Conservation (phyloP, 2,888 invertebrate genomes). For the Aproaerema taeniolella region DNA sequence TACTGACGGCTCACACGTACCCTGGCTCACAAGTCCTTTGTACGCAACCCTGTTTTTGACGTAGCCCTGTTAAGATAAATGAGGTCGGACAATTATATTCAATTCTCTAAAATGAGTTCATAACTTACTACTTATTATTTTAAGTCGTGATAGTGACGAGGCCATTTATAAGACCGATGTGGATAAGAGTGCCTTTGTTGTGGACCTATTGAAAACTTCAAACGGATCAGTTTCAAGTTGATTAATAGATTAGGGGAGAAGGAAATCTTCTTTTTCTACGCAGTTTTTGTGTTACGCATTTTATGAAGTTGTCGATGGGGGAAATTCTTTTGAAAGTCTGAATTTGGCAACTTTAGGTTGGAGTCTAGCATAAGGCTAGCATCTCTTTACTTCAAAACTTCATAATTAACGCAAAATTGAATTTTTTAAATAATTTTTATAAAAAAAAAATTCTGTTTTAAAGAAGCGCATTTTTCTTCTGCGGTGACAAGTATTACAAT, state of each 20-base stretch:
- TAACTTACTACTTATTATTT: slow-evolving; percentile 34
- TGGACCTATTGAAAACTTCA: slow-evolving; percentile 6
- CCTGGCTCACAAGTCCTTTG: slow-evolving; percentile 42
- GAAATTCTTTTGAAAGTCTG: too few species aligned
- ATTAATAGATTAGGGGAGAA: slow-evolving; percentile 3
- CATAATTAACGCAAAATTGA: too few species aligned
- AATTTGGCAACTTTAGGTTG: too few species aligned
- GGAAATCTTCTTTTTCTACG: neutral
- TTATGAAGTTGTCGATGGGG: too few species aligned
- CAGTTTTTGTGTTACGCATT: too few species aligned
- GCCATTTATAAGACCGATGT: slow-evolving; percentile 20
- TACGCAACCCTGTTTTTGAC: slow-evolving; percentile 53
- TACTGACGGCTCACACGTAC: slow-evolving; percentile 54
- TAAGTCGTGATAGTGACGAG: slow-evolving; percentile 11
- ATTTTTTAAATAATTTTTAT: too few species aligned
- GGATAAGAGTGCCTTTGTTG: slow-evolving; percentile 20
- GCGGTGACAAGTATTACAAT: too few species aligned
- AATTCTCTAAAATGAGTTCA: slow-evolving; percentile 35
- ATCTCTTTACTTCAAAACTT: too few species aligned
- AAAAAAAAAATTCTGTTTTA: too few species aligned
- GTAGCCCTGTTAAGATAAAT: slow-evolving; percentile 59
- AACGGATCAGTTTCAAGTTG: slow-evolving; percentile 11
- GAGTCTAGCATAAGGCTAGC: too few species aligned
- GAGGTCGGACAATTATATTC: slow-evolving; percentile 58
- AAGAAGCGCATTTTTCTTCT: too few species aligned